A percentile compares a stretch with the other conserved stretches of the same genome.
phyloP scores from a whole-genome alignment of 2,113 vertebrate genomes.

The Chinchilla lanigera region DNA sequence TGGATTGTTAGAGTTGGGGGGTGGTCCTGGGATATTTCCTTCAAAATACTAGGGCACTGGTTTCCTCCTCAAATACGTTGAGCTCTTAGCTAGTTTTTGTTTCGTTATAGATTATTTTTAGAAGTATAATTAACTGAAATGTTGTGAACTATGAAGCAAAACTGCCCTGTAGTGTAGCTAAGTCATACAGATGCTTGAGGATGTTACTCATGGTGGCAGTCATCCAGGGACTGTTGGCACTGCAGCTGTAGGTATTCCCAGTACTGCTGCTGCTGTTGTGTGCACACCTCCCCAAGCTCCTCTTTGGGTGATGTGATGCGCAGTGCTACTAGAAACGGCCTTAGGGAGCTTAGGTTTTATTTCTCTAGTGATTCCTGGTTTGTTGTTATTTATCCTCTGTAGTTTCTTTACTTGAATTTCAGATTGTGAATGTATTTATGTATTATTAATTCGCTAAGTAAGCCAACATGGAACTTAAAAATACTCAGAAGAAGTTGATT shows the following conservation, averaged over 20 bases:
- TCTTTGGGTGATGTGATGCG: constrained; percentile 13
- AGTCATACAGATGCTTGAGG: constrained; percentile 42
- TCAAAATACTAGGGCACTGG: not conserved
- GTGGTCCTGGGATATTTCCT: not conserved
- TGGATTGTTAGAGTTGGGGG: not conserved
- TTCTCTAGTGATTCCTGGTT: constrained; percentile 44
- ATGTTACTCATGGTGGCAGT: constrained; percentile 46
- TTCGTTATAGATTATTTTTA: constrained; percentile 59
- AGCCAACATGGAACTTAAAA: constrained; percentile 20
- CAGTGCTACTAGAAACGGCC: constrained; percentile 25
- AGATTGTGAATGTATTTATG: constrained; percentile 18
- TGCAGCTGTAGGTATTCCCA: not conserved
- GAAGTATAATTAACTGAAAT: constrained; percentile 62
- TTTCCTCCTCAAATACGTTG: not conserved
- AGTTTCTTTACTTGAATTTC: constrained; percentile 49
- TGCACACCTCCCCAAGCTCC: not conserved
- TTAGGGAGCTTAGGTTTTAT: constrained; percentile 29
- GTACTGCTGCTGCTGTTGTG: not conserved
- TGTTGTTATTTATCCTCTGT: constrained; percentile 47
- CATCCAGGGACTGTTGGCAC: constrained; percentile 40
- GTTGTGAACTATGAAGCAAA: constrained; percentile 33
- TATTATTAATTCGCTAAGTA: constrained; percentile 36
- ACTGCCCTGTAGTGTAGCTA: constrained; percentile 25
- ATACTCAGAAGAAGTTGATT: not conserved
- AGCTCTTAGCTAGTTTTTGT: constrained; percentile 52